Conservation (phyloP, 2,888 invertebrate genomes). For the Dromius quadrimaculatus region DNA sequence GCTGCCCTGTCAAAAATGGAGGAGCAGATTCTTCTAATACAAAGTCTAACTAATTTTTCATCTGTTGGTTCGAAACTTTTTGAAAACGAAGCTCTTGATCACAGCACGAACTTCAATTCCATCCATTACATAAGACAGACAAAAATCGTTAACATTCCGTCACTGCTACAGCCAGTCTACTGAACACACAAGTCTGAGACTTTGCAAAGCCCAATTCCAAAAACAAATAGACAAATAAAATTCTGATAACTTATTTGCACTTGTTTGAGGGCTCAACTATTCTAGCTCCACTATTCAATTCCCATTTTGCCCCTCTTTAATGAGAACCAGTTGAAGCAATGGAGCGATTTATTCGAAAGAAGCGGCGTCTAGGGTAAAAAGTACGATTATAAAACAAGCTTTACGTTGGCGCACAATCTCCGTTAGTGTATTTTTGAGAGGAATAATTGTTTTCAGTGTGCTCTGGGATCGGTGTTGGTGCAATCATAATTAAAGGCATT, state of each 20-base stretch:
- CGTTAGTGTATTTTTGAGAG: conserved; percentile 46
- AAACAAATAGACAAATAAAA: not conserved
- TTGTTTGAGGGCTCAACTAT: not conserved
- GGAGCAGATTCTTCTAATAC: too few species aligned
- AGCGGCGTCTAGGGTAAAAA: conserved; percentile 31
- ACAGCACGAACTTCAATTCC: too few species aligned
- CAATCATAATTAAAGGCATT: conserved; percentile 62
- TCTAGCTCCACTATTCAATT: conserved; percentile 9
- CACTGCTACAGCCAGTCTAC: too few species aligned
- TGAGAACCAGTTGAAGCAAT: conserved; percentile 14
- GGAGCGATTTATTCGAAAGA: conserved; percentile 41
- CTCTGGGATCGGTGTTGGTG: conserved; percentile 43
- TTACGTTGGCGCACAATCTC: too few species aligned
- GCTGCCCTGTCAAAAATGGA: too few species aligned
- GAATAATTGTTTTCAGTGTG: conserved; percentile 48
- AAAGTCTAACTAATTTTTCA: too few species aligned
- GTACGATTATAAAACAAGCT: conserved; percentile 34
- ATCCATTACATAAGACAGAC: too few species aligned
- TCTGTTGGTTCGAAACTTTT: too few species aligned
- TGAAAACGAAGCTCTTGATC: too few species aligned
- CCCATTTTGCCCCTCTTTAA: conserved; percentile 10
- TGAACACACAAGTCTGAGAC: too few species aligned
- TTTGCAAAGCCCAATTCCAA: too few species aligned
- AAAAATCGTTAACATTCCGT: too few species aligned
- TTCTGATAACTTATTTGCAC: conserved; percentile 10